These are phyloP conservation scores for Drosophila borborema DNA, from an alignment of 2,888 invertebrate species.

Conservation along the genomic window DNA sequence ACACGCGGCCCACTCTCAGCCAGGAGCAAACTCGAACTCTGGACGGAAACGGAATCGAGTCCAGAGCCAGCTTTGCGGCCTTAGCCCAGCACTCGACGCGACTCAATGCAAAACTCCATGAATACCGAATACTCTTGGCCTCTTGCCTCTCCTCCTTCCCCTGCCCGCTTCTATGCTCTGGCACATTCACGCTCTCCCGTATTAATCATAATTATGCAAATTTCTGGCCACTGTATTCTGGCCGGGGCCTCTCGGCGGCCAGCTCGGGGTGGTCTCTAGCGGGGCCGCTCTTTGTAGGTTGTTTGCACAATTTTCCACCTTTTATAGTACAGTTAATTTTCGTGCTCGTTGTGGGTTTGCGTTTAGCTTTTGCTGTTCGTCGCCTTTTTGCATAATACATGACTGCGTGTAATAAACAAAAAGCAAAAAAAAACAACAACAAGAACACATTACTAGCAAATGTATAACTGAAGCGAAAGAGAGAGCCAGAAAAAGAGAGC, in stretches of 20 bases:
- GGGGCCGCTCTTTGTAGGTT: conserved; percentile 60
- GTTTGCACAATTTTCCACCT: conserved; percentile 82
- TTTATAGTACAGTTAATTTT: conserved; percentile 81
- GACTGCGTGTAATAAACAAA: conserved; percentile 47
- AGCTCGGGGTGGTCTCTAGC: conserved; percentile 5
- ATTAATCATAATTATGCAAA: conserved; percentile 83
- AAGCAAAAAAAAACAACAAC: not conserved
- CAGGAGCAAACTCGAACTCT: conserved; percentile 10
- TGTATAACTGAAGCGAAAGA: not conserved
- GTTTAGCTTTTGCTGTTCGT: conserved; percentile 34
- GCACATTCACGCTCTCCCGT: conserved; percentile 41
- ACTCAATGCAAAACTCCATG: conserved; percentile 41
- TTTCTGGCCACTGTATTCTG: conserved; percentile 51
- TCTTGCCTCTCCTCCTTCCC: not conserved
- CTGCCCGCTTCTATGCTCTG: not conserved
- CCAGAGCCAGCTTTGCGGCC: conserved; percentile 1
- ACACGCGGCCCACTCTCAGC: conserved; percentile 56
- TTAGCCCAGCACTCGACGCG: conserved; percentile 39
- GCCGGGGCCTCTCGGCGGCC: conserved; percentile 22
- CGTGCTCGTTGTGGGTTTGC: conserved; percentile 63
- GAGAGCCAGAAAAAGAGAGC: not conserved
- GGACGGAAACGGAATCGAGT: conserved; percentile 40
- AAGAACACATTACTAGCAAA: not conserved
- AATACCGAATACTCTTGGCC: conserved; percentile 3
- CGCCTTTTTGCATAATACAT: conserved; percentile 56